Base-by-base conservation (phyloP, 2,113 vertebrate genomes). In the Vimba vimba region DNA sequence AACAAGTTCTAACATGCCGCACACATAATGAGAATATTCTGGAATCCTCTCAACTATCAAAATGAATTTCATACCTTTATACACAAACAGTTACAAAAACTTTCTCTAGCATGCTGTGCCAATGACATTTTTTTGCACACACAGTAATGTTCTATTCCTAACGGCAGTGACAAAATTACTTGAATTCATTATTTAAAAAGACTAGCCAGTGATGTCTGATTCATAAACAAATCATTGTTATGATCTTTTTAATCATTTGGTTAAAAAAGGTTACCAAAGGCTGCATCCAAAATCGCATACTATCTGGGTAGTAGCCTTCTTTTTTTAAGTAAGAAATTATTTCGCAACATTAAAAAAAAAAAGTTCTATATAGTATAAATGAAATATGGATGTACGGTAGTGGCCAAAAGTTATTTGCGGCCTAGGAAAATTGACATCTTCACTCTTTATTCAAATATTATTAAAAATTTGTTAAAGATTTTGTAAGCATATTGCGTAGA, bases 1-100 rank as follows among this genome's bases (percentile, higher is more conserved):
- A 79, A 73, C 85, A 83, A 86, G 85, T 25, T 71, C 52, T 79
- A 66, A 78, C 30, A 36, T 62, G 74, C 36, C 55, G 75, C 55
- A 79, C 62, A 59, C 30, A 85, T 52, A 74, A 59, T 73, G 74
- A 55, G 59, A 45, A 85, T 60, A 81, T 83, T 23, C 62, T 83
- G 52, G n/a, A 86, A 33, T 66, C 59, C 77, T 88, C 62, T 74
- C 75, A n/a, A 64, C 45, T 25, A 59, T 23, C 75, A 25, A 66
- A 84, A n/a, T 47, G 1, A 43, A 86, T 77, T 45, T 23, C 25
- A 23, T 30, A 47, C 8, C 64, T 43, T 74, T 78, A 83, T 57
- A 87, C 73, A 87, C 66, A 74, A 77, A 84, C 68, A 39, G 33
- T 71, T 71, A 23, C 68, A 75, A 75, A 47, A 75, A 0, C n/a